Percentiles rank a stretch among this genome's conserved stretches.
Evolutionary conservation across 1,140 invertebrate genomes (phyloP).

Genomic region (Euura lappo): DNA sequence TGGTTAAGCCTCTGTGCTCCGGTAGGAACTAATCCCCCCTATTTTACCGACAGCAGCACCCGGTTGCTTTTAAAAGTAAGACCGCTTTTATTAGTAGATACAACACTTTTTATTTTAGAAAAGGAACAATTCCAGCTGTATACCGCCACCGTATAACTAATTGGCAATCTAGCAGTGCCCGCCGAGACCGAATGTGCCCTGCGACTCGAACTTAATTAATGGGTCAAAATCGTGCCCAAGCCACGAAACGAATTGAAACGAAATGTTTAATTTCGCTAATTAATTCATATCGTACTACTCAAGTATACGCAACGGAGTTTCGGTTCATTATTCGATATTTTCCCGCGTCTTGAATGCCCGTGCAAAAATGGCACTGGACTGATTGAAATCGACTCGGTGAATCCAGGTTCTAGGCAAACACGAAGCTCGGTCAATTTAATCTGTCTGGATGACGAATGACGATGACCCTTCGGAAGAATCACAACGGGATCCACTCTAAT

Average conservation of each 20-base stretch:
- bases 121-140: background rate
- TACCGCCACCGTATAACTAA: background rate
- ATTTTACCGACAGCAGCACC: slow-evolving; percentile 51
- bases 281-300: too few relatives aligned
- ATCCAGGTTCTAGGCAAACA: too few relatives aligned
- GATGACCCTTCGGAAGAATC: too few relatives aligned
- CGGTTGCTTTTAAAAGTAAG: slow-evolving; percentile 58
- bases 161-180: background rate
- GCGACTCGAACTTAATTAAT: slow-evolving; percentile 3
- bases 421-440: too few relatives aligned
- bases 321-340: too few relatives aligned
- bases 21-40: slow-evolving; percentile 61
- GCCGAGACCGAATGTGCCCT: background rate
- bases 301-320: too few relatives aligned
- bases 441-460: too few relatives aligned
- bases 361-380: too few relatives aligned
- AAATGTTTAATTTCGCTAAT: background rate
- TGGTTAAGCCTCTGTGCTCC: slow-evolving; percentile 60
- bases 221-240: background rate
- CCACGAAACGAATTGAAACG: background rate
- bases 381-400: too few relatives aligned
- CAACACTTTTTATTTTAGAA: slow-evolving; percentile 53
- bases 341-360: too few relatives aligned
- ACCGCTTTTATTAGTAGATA: slow-evolving; percentile 59
- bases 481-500: too few relatives aligned